Evolutionary conservation across 2,888 invertebrate genomes (phyloP), one percentile per base, ranked within the genome.

Genomic region (Drosophila antonietae): DNA sequence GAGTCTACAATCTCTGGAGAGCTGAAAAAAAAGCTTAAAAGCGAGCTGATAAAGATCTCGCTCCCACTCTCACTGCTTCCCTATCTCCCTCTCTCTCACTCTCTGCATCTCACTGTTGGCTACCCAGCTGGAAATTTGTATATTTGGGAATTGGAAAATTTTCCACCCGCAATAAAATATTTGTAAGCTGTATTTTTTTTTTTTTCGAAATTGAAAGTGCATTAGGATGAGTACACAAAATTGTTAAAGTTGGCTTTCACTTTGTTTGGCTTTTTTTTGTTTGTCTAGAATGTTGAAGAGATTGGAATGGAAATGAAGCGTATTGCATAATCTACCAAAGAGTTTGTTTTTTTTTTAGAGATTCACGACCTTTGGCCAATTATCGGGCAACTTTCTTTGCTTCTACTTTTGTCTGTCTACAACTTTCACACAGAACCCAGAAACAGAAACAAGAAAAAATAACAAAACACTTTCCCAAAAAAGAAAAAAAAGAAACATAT

Each of bases 381-480:
- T 81, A 81, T 70, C 73, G 63, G 65, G 61, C 56, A 81, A 78
- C 82, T 87, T 82, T 87, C 88, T 84, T 81, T 65, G 57, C 63
- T 57, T 61, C 77, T 65, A 39, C 73, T 43, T 60, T 52, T 49
- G 15, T 28, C 23, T 49, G 15, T 3, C 8, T 37, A 47, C 28
- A 74, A 81, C 81, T 80, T 81, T 80, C 81, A 73, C 79, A 80
- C 68, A 79, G 81, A 86, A 83, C 83, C n/a, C n/a, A 55, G 71
- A 79, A 74, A 75, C 53, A 62, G 14, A 3, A n/a, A 51, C 2
- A 51, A 8, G 37, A 37, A 75, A 57, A 8, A 41, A 37, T 37
- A 15, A 15, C 8, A 31, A 51, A 74, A 75, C 77, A 79, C 78
- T 76, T 78, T 72, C 76, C 71, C 75, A 65, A 76, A 51, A 49